Evolutionary conservation across 2,113 vertebrate species (phyloP).

Genomic region (Eublepharis macularius): DNA sequence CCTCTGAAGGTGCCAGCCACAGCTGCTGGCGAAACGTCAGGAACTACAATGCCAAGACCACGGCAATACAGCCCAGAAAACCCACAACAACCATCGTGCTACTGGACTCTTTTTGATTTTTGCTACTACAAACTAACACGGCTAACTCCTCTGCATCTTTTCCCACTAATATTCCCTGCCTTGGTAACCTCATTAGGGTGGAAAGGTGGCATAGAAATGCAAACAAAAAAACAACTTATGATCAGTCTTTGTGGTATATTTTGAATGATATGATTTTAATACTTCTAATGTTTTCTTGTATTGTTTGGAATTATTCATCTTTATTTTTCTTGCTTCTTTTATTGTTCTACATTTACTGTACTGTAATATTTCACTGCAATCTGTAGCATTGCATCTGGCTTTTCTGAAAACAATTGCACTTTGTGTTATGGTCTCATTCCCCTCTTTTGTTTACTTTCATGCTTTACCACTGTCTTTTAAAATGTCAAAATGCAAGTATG

Average conservation of each 20-base stretch:
- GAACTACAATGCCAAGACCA: too few species aligned
- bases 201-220: too few species aligned
- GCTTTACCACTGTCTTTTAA: conserved; percentile 61
- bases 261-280: conserved; percentile 33
- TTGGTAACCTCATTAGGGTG: too few species aligned
- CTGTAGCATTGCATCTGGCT: conserved; percentile 47
- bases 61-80: too few species aligned
- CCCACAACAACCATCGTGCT: too few species aligned
- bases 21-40: too few species aligned
- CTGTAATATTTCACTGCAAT: conserved; percentile 23
- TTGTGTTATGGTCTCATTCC: conserved; percentile 26
- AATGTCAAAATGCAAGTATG: conserved; percentile 69
- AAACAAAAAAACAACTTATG: too few species aligned
- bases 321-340: conserved; percentile 38
- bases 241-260: neutral
- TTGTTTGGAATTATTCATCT: conserved; percentile 37
- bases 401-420: conserved; percentile 58
- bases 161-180: too few species aligned
- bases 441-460: conserved; percentile 52
- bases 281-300: conserved; percentile 24
- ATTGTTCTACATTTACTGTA: neutral
- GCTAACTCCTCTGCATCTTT: too few species aligned
- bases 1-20: too few species aligned
- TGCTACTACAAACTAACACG: too few species aligned
- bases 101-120: too few species aligned